Base-by-base conservation (phyloP, 2,797 vertebrate species). In the Eutrigla gurnardus region DNA sequence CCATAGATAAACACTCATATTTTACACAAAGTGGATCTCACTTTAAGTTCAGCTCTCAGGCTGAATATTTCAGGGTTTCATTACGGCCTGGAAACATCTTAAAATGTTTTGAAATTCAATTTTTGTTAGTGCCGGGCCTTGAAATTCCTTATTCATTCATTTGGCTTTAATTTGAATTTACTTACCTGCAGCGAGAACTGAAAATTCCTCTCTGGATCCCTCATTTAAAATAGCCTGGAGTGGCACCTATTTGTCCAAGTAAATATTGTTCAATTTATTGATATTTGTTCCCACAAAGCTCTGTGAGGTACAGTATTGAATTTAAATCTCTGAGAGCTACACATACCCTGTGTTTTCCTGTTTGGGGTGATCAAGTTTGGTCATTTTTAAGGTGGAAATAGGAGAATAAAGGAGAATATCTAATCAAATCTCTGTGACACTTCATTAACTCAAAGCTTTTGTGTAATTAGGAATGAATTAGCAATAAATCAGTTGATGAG, bases 101-200 rank as follows among this genome's bases (percentile, higher is more conserved):
- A 59, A 77, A 62, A 70, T 59, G n/a, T 43, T 66, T 33, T 11
- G 25, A 15, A 42, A 85, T 70, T 70, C 43, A 25, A 6, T 64
- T 81, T 72, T 25, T 58, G 57, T 52, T 55, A 35, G 6, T 4
- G 14, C 25, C 1, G 10, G 66, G 17, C 77, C 57, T 73, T 80
- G 69, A 69, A 50, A 77, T 58, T 37, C 10, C 5, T 70, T 74
- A 14, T 69, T 36, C 3, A 61, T 75, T 77, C 15, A 64, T 87
- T 79, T 78, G 10, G 32, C 36, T 80, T 72, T 78, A 17, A 82
- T 78, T 76, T 73, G 17, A 57, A 72, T 80, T 60, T 59, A 54
- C 70, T 63, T 81, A 54, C 52, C 33, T 53, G 45, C 33, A 36
- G 36, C 55, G 7, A 69, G 12, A 77, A 58, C 70, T 43, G 11